Base-by-base conservation (phyloP, 2,797 vertebrate species). In the Melanotaenia trifasciata region DNA sequence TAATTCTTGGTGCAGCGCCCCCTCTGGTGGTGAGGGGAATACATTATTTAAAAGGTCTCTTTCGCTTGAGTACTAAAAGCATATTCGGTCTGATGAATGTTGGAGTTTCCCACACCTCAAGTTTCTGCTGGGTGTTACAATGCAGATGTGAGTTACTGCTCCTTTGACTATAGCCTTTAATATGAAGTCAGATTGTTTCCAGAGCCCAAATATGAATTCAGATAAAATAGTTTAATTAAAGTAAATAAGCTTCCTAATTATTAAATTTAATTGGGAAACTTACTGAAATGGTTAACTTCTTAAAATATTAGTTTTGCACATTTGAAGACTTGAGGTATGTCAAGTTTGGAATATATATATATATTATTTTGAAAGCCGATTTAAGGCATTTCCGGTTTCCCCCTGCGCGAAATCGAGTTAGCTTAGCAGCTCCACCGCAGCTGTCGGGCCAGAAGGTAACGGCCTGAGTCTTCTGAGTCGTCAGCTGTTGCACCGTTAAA, bases 401-500 rank as follows among this genome's bases (percentile, higher is more conserved):
- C 10, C 36, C 20, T 14, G 18, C 20, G 18, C 16, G 3, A 38
- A 63, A 64, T 58, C 45, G 51, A 4, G 45, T 38, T 30, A 60
- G 0, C 65, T 89, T 35, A 8, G 32, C 67, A 36, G 71, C 70
- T 81, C 87, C 26, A 30, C 78, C 80, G 89, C 90, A 93, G 89
- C 92, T 93, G 92, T 92, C 76, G 85, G 82, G 83, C 81, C 91
- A 92, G 89, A 90, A 91, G 89, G 92, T 89, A 92, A 85, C 83
- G 89, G 90, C 93, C 90, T 89, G 91, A 76, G 88, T 93, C 86
- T 87, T 83, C 80, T 47, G 84, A 90, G 88, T 87, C 74, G 89
- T 94, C 94, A 93, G 93, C 93, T 94, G 94, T 94, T 92, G 92
- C 90, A 84, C 85, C 84, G 92, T 94, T 93, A 93, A 94, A 94